Percentiles rank a stretch among this genome's conserved stretches.
phyloP scores from a whole-genome alignment of 2,797 vertebrate genomes.

The Pseudopleuronectes americanus region DNA sequence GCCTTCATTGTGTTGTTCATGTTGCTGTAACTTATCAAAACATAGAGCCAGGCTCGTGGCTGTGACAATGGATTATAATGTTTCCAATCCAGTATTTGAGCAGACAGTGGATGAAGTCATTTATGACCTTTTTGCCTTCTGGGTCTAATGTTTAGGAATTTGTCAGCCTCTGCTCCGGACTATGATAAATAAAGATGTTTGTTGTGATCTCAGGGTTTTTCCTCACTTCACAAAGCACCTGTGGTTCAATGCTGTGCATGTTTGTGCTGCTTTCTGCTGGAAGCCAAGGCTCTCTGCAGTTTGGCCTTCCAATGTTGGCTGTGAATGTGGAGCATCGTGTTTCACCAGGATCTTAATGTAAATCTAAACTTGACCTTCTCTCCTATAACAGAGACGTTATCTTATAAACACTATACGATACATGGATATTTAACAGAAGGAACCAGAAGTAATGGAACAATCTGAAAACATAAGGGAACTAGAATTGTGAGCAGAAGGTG shows the following conservation, averaged over 20 bases:
- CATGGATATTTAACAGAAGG: not conserved
- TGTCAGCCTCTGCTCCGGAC: constrained; percentile 13
- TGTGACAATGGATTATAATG: not conserved
- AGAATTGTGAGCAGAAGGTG: too few relatives aligned
- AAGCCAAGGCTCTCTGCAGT: constrained; percentile 21
- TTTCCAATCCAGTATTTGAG: constrained; percentile 2
- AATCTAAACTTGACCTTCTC: not conserved
- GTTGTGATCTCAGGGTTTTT: constrained; percentile 40
- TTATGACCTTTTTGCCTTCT: not conserved
- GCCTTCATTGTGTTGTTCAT: not conserved
- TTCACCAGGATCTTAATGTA: not conserved
- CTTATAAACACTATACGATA: not conserved
- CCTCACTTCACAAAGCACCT: constrained; percentile 39
- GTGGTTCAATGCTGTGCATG: constrained; percentile 13
- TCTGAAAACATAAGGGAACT: not conserved
- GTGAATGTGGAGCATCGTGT: constrained; percentile 3
- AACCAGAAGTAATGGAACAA: not conserved
- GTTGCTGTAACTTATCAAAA: not conserved
- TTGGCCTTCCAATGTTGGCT: not conserved
- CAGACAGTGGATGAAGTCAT: constrained; percentile 1
- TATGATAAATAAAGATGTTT: constrained; percentile 17
- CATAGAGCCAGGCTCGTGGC: not conserved
- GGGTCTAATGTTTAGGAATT: not conserved
- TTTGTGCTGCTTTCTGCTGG: not conserved
- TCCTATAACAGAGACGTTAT: not conserved